Conservation (phyloP, 2,113 vertebrate genomes). For the Syngnathoides biaculeatus region DNA sequence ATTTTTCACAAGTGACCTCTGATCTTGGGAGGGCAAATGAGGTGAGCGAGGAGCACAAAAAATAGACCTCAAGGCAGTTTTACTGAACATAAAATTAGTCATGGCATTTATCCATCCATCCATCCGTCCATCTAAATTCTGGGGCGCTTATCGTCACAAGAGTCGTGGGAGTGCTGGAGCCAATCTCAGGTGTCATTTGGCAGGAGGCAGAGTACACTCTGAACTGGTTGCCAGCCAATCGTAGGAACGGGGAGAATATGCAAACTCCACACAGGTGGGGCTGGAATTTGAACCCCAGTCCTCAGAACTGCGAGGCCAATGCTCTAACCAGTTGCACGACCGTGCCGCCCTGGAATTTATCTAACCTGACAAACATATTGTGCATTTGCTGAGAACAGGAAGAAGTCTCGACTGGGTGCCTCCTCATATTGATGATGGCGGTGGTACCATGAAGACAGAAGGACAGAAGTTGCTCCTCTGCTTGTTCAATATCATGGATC, state of each 20-base stretch:
- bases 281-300: no score
- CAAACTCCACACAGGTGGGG: no score
- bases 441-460: conserved; percentile 37
- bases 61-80: conserved; percentile 10
- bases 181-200: no score
- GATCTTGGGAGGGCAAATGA: conserved; percentile 41
- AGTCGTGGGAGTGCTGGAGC: no score
- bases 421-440: conserved; percentile 39
- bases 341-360: no score
- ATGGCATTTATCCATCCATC: conserved; percentile 22
- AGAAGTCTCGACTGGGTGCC: conserved; percentile 11
- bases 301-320: no score
- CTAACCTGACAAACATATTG: conserved; percentile 26
- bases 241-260: no score
- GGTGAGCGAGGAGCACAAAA: conserved; percentile 18
- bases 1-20: conserved; percentile 45
- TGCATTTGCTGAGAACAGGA: conserved; percentile 30
- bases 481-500: conserved; percentile 38
- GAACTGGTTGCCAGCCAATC: no score
- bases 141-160: no score
- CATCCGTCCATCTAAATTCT: no score
- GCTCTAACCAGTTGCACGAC: no score
- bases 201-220: no score
- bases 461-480: conserved; percentile 28
- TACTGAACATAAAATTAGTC: conserved; percentile 17